These are phyloP conservation scores for Bicyclus anynana DNA, from an alignment of 1,140 invertebrate genomes.

Conservation along the genomic window DNA sequence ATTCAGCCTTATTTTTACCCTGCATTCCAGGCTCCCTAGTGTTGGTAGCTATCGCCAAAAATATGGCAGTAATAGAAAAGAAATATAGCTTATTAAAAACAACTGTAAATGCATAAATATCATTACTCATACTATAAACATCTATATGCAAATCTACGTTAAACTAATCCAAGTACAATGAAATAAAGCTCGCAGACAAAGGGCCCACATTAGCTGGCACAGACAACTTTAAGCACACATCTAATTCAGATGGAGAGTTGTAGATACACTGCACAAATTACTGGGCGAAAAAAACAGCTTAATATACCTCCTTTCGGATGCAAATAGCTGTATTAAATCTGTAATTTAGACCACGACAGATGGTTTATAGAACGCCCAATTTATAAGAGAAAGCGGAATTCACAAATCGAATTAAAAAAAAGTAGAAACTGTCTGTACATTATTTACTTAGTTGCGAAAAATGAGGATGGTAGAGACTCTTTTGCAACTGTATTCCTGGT, in stretches of 20 bases:
- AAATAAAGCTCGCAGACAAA: constrained; percentile 9
- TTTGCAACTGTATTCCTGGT: too few species aligned
- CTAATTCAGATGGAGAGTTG: constrained; percentile 62
- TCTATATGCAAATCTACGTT: neutral
- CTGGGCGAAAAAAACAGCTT: constrained; percentile 51
- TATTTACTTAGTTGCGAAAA: too few species aligned
- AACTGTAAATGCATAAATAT: too few species aligned
- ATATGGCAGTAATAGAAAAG: too few species aligned
- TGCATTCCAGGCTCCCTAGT: too few species aligned
- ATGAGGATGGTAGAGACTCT: too few species aligned
- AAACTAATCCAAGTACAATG: constrained; percentile 10
- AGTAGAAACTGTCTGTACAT: too few species aligned
- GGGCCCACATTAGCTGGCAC: constrained; percentile 6
- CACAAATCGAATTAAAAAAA: too few species aligned
- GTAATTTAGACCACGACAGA: constrained; percentile 68
- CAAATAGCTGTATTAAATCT: constrained; percentile 74
- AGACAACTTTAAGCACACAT: constrained; percentile 39
- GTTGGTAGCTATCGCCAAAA: too few species aligned
- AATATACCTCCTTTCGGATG: constrained; percentile 61
- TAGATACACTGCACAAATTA: constrained; percentile 69
- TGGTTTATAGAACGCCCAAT: constrained; percentile 26
- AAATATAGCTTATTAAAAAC: too few species aligned
- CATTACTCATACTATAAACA: too few species aligned
- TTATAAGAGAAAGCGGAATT: constrained; percentile 11
- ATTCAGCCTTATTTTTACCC: too few species aligned